phyloP scores from a whole-genome alignment of 2,888 invertebrate species.

The Meiosimyza decipiens region DNA sequence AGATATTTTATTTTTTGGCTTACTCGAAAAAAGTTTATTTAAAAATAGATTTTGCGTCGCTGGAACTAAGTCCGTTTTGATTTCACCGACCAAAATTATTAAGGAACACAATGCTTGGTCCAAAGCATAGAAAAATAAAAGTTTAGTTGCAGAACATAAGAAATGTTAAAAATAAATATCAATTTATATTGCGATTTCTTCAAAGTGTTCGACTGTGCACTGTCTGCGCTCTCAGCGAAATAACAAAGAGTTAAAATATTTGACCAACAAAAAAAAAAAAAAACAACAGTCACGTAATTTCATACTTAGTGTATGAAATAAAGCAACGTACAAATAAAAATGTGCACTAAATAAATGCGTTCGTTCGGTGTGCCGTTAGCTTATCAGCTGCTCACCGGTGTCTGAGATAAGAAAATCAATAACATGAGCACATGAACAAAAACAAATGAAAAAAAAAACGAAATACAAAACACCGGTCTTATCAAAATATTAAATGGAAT shows the following conservation, averaged over 20 bases:
- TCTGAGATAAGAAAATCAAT: constrained; percentile 13
- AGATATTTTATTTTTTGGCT: too few relatives aligned
- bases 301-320: background rate
- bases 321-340: background rate
- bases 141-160: too few relatives aligned
- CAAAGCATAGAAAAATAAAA: too few relatives aligned
- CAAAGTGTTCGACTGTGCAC: too few relatives aligned
- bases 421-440: background rate
- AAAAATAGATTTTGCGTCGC: too few relatives aligned
- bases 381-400: constrained; percentile 17
- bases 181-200: too few relatives aligned
- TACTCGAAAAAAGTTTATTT: too few relatives aligned
- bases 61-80: too few relatives aligned
- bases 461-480: constrained; percentile 8
- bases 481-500: constrained; percentile 9
- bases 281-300: background rate
- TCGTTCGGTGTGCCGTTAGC: background rate
- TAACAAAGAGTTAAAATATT: constrained; percentile 9
- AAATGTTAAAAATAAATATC: too few relatives aligned
- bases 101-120: too few relatives aligned
- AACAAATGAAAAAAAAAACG: background rate
- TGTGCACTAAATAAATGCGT: background rate
- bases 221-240: background rate
- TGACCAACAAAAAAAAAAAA: background rate
- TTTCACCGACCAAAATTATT: too few relatives aligned